phyloP scores from a whole-genome alignment of 2,113 vertebrate genomes.

The Rhea pennata region DNA sequence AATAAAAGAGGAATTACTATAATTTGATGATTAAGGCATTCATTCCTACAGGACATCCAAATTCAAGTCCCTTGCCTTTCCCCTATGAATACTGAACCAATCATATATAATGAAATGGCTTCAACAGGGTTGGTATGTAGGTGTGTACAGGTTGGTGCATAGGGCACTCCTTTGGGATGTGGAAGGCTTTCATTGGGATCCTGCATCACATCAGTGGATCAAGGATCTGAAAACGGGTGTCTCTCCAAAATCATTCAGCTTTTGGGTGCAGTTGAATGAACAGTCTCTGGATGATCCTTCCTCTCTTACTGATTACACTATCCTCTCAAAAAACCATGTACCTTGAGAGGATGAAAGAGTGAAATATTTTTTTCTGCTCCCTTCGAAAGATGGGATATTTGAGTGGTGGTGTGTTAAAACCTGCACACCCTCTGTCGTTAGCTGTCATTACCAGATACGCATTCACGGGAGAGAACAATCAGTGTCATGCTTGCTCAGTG shows the following conservation, averaged over 20 bases:
- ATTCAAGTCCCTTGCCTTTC: neutral
- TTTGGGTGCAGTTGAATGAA: neutral
- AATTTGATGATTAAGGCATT: neutral
- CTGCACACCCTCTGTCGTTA: neutral
- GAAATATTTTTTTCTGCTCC: neutral
- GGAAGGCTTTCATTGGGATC: neutral
- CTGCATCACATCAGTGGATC: neutral
- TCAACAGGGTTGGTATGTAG: neutral
- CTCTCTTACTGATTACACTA: neutral
- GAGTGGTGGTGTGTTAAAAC: slow-evolving; percentile 29
- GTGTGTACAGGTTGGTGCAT: neutral
- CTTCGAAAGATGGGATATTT: neutral
- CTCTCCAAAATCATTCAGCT: neutral
- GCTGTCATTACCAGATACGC: slow-evolving; percentile 16
- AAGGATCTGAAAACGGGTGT: neutral
- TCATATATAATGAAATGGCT: neutral
- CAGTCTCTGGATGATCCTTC: neutral
- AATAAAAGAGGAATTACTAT: neutral
- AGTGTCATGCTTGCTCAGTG: slow-evolving; percentile 2
- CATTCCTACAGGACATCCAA: neutral
- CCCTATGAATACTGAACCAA: neutral
- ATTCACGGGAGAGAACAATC: slow-evolving; percentile 8
- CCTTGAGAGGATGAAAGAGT: neutral
- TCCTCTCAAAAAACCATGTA: neutral
- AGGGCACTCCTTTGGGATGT: neutral